Base-by-base conservation (phyloP, 2,113 vertebrate genomes). In the Elephantulus edwardii region DNA sequence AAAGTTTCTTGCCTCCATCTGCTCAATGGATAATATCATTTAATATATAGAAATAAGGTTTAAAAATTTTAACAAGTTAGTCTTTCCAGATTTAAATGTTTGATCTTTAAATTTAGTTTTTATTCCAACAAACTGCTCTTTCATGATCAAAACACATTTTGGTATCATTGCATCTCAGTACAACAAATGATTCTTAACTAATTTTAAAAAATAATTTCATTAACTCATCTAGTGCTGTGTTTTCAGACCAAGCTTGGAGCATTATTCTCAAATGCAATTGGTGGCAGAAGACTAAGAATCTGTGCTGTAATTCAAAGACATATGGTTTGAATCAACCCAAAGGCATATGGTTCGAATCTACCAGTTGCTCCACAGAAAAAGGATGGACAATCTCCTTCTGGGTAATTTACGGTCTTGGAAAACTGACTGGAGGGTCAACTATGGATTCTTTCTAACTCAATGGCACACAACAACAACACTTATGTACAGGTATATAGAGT, bases 51-150 rank as follows among this genome's bases (percentile, higher is more conserved):
- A 95, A 91, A 91, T 81, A 93, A 86, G 79, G 60, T 92, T 91
- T 89, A 92, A 95, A 91, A 88, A 2, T 84, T 94, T 88, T 95
- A 95, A 92, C 82, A 84, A 77, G 70, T 82, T 91, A 56, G 72
- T 95, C 66, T 92, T 95, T 95, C 90, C 88, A 95, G 89, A 93
- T 95, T 94, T 93, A 94, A 94, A 92, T 96, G 95, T 93, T 95
- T 96, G 93, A 95, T 96, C 92, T 95, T 96, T 96, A 95, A 95
- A 93, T 92, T 95, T 94, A 93, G 71, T 83, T 95, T 96, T 94
- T 92, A 93, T 96, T 95, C 93, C 90, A 95, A 95, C 93, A 95
- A 96, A 96, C 91, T 96, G 95, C 94, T 95, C 91, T 96, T 96
- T 95, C 95, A 2, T 94, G 91, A 95, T 93, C 90, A 83, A 88